These are phyloP conservation scores for Smutsia gigantea DNA, from an alignment of 2,797 vertebrate species.

Conservation along the genomic window DNA sequence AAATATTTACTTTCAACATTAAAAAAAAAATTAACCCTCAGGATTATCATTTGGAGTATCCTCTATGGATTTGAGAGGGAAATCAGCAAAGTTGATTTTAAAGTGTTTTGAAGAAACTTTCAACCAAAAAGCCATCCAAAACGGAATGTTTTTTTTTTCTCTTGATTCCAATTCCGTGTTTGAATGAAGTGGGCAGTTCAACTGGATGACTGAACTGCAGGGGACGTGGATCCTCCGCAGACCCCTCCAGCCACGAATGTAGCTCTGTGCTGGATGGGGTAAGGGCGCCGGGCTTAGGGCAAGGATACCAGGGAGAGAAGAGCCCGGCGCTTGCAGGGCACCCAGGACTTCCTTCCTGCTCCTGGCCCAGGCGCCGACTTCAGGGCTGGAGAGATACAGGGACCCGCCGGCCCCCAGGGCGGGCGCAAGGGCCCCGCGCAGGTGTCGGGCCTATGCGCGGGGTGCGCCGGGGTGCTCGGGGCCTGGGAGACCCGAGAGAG, in stretches of 20 bases:
- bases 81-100: not conserved
- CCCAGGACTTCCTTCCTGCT: no score
- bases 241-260: not conserved
- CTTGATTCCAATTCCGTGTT: not conserved
- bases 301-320: not conserved
- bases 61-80: not conserved
- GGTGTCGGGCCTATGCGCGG: not conserved
- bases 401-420: not conserved
- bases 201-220: not conserved
- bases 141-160: not conserved
- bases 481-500: conserved; percentile 71
- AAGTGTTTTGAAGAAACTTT: not conserved
- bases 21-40: no score
- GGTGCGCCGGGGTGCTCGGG: conserved; percentile 11
- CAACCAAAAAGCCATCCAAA: not conserved
- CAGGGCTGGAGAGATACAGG: not conserved
- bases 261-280: not conserved
- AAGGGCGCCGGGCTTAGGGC: accelerated
- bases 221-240: not conserved
- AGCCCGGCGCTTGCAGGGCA: accelerated
- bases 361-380: not conserved
- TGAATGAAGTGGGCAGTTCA: not conserved
- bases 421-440: not conserved
- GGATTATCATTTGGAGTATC: not conserved
- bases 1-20: not conserved